Percentiles rank a stretch among this genome's conserved stretches.
Conservation (phyloP, 2,113 vertebrate genomes). For the Corydoras sp. region DNA sequence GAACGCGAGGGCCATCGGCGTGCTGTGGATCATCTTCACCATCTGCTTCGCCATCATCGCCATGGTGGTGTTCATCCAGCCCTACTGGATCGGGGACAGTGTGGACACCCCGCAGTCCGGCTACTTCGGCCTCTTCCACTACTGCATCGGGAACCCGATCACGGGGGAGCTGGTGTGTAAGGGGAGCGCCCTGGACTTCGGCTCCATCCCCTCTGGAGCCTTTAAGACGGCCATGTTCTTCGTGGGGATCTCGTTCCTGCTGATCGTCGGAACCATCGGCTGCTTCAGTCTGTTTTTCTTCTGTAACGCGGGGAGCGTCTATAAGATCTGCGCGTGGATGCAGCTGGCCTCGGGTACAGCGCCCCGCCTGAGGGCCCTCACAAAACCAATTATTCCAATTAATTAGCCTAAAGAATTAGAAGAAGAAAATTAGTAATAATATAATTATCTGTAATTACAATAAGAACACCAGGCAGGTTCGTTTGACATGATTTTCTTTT, state of each 20-base stretch:
- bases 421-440: too few species aligned
- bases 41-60: conserved; percentile 91
- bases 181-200: conserved; percentile 89
- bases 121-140: conserved; percentile 95
- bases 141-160: conserved; percentile 93
- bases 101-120: conserved; percentile 91
- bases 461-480: too few species aligned
- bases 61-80: conserved; percentile 84
- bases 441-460: too few species aligned
- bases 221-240: conserved; percentile 62
- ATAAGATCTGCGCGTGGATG: conserved; percentile 98
- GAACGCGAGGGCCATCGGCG: conserved; percentile 85
- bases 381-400: too few species aligned
- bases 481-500: too few species aligned
- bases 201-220: conserved; percentile 90
- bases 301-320: conserved; percentile 91
- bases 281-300: conserved; percentile 96
- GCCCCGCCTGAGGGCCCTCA: too few species aligned
- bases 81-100: conserved; percentile 70
- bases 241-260: conserved; percentile 86
- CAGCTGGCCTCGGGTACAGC: conserved; percentile 85
- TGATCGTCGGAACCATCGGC: conserved; percentile 88
- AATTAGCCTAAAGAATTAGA: too few species aligned
- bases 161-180: conserved; percentile 94
- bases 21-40: conserved; percentile 92